phyloP scores from a whole-genome alignment of 2,888 invertebrate species.

The Xiphydria camelus region DNA sequence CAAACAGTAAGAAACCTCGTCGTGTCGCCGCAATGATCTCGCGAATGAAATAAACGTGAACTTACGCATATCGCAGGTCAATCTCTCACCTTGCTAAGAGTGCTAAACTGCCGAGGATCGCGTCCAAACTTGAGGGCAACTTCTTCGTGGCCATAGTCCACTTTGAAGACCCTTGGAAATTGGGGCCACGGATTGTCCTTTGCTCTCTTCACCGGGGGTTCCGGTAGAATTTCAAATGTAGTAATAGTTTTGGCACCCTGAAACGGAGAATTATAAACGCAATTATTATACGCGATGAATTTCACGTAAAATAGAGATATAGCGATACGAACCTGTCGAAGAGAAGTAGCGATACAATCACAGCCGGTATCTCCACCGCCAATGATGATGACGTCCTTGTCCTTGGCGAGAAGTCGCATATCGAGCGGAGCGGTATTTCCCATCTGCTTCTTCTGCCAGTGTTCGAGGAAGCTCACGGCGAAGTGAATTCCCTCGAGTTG shows the following conservation, averaged over 20 bases:
- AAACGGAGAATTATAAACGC: conserved; percentile 14
- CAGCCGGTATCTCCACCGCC: conserved; percentile 87
- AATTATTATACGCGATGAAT: conserved; percentile 8
- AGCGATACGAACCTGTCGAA: conserved; percentile 67
- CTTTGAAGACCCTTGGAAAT: conserved; percentile 93
- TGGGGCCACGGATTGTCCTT: conserved; percentile 98
- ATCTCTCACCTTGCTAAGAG: conserved; percentile 76
- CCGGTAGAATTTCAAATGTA: conserved; percentile 96
- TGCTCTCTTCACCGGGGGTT: conserved; percentile 80
- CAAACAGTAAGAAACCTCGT: too few relatives aligned
- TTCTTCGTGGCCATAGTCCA: conserved; percentile 99
- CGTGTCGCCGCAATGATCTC: too few relatives aligned
- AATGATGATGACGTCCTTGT: conserved; percentile 92
- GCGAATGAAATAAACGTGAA: conserved; percentile 6
- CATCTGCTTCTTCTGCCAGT: conserved; percentile 93
- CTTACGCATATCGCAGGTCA: not conserved
- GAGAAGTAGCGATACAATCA: conserved; percentile 97
- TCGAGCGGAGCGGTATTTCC: conserved; percentile 63
- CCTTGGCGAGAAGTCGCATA: conserved; percentile 76
- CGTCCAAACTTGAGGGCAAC: conserved; percentile 74
- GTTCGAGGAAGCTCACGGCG: conserved; percentile 97
- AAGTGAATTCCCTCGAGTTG: conserved; percentile 92
- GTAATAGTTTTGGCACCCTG: conserved; percentile 92
- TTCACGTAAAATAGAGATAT: not conserved
- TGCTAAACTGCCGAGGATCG: conserved; percentile 92